Percentiles rank a stretch among this genome's conserved stretches.
Evolutionary conservation across 2,113 vertebrate genomes (phyloP).

Genomic region (Spilogale gracilis): DNA sequence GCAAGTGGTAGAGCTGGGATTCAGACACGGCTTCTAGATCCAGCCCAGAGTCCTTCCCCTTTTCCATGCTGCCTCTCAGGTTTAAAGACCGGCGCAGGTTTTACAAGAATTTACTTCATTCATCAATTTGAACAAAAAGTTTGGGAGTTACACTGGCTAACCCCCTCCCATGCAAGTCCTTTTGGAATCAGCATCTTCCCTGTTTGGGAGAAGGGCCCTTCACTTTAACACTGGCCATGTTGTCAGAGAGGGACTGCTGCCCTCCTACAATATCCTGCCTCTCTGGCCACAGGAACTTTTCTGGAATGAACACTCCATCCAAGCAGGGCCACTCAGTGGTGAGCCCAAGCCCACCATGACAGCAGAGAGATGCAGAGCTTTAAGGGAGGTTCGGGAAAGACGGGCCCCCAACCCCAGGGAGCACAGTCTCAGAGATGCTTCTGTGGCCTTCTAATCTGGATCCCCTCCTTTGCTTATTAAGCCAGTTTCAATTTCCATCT

Average conservation of each 20-base stretch:
- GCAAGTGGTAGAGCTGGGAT: background rate
- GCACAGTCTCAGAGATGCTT: background rate
- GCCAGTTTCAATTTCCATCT: background rate
- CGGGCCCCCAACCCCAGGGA: background rate
- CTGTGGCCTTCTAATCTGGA: background rate
- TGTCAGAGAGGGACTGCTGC: background rate
- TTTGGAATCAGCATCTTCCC: background rate
- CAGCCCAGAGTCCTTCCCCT: background rate
- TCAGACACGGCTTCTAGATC: background rate
- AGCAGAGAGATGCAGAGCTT: background rate
- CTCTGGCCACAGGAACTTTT: background rate
- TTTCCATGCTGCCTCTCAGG: background rate
- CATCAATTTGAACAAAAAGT: background rate
- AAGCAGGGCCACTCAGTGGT: background rate
- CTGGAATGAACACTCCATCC: background rate
- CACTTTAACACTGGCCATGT: background rate
- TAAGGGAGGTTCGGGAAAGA: accelerated
- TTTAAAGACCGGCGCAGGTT: background rate
- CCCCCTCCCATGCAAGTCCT: accelerated
- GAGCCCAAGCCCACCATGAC: too few species aligned
- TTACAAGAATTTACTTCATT: background rate
- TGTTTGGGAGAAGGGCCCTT: background rate
- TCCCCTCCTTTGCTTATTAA: background rate
- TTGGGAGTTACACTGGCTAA: background rate
- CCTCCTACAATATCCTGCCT: background rate